Conservation (phyloP, 2,113 vertebrate genomes). For the Elephas maximus region DNA sequence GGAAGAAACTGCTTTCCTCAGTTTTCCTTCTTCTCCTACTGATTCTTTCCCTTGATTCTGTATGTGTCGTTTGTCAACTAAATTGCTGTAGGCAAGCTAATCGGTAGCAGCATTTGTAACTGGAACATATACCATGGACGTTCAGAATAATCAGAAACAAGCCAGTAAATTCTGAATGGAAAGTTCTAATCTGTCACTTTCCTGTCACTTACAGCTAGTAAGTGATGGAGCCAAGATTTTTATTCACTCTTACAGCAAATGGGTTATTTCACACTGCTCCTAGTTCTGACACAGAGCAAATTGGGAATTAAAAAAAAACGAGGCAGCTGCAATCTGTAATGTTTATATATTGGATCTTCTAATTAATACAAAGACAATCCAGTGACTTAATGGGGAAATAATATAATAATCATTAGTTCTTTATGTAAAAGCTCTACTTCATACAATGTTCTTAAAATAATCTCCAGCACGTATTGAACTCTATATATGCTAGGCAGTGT, state of each 20-base stretch:
- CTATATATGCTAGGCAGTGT: background rate
- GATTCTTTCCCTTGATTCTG: background rate
- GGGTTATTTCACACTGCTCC: background rate
- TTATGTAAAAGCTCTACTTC: background rate
- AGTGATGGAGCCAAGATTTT: background rate
- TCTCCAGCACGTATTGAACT: background rate
- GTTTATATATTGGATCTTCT: background rate
- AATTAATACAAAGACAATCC: background rate
- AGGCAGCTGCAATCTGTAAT: background rate
- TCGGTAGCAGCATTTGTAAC: background rate
- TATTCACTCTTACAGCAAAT: background rate
- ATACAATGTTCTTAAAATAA: background rate
- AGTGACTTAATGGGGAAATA: background rate
- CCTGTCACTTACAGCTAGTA: background rate
- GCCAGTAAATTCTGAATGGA: background rate
- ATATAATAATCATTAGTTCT: slow-evolving; percentile 18
- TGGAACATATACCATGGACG: background rate
- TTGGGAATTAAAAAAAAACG: background rate
- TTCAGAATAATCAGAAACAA: slow-evolving; percentile 27
- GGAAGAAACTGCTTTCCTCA: background rate
- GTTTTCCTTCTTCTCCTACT: background rate
- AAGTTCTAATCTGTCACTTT: slow-evolving; percentile 18
- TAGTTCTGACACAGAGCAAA: slow-evolving; percentile 1
- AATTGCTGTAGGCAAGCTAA: slow-evolving; percentile 32
- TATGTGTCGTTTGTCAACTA: slow-evolving; percentile 40